Evolutionary conservation across 2,797 vertebrate genomes (phyloP).

Genomic region (Schizothorax lantsangensis): DNA sequence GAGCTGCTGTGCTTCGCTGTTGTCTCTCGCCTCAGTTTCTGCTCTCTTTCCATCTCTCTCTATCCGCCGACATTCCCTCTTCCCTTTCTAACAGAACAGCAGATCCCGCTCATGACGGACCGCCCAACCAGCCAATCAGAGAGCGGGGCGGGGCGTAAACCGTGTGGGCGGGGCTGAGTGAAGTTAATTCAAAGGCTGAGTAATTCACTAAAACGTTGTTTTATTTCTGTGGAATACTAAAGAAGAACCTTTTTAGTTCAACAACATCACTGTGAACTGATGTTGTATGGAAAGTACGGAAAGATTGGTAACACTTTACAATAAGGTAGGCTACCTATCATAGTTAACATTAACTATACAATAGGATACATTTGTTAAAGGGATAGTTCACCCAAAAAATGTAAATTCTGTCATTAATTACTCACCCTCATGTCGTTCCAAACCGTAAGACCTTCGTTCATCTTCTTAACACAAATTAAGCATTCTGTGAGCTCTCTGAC

Average conservation of each 20-base stretch:
- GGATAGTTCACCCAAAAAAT: too few relatives aligned
- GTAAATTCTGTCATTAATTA: too few relatives aligned
- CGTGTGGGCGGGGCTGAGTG: not conserved
- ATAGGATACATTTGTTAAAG: too few relatives aligned
- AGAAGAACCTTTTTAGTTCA: not conserved
- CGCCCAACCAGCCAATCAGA: slow-evolving; percentile 6
- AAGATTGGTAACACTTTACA: not conserved
- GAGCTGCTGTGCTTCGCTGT: not conserved
- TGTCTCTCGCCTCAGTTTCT: not conserved
- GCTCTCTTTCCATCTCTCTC: not conserved
- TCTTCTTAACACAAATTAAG: too few relatives aligned
- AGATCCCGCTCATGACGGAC: not conserved
- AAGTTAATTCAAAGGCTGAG: not conserved
- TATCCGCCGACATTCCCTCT: not conserved
- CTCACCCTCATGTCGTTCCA: too few relatives aligned
- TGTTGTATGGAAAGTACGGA: not conserved
- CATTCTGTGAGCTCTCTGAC: too few relatives aligned
- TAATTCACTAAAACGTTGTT: not conserved
- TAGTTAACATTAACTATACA: too few relatives aligned
- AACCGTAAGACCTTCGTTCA: too few relatives aligned
- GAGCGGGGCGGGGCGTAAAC: not conserved
- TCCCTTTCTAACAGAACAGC: not conserved
- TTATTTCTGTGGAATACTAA: not conserved
- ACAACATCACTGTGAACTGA: not conserved
- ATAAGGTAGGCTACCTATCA: too few relatives aligned